Base-by-base conservation (phyloP, 2,888 invertebrate genomes). In the Boloria selene region DNA sequence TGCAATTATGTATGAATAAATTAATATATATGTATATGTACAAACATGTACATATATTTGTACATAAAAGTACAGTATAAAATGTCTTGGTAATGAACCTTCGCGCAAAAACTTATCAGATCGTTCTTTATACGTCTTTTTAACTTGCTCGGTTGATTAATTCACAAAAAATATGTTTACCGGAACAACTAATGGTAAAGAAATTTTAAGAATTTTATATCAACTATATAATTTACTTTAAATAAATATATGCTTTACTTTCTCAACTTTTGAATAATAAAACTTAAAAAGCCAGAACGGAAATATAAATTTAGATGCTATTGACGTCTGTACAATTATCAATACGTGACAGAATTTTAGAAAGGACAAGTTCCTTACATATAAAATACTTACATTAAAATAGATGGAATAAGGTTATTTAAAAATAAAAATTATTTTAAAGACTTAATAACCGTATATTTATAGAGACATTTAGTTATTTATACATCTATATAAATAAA, bases 321-420 rank as follows among this genome's bases (percentile, higher is more conserved):
- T 65, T 49, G 47, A 22, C 45, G 60, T 45, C n/a, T 16, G 22
- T 22, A 22, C 22, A 22, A 2, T 22, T 51, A 47, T 64, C 10
- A 14, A 16, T 52, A 53, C 59, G 62, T 63, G 59, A 55, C 22
- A 14, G 47, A 42, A 42, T 54, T 65, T 22, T 65, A 55, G 38
- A 52, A 61, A 66, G 59, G 50, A 58, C 49, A 50, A 59, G 10
- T 31, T 18, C 22, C 49, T 66, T 56, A 53, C 49, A 53, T 58
- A 64, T 58, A 56, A 18, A 6, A 49, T 45, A n/a, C n/a, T n/a
- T n/a, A 47, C 42, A 56, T 42, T 56, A 56, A 26, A 63, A 68
- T 22, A 55, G 61, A 52, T 64, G 38, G 61, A 22, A 56, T 13
- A 7, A 51, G 13, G 4, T 55, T 18, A 38, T 13, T 17, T 54